Evolutionary conservation across 2,113 vertebrate genomes (phyloP).

Genomic region (Erinaceus europaeus): DNA sequence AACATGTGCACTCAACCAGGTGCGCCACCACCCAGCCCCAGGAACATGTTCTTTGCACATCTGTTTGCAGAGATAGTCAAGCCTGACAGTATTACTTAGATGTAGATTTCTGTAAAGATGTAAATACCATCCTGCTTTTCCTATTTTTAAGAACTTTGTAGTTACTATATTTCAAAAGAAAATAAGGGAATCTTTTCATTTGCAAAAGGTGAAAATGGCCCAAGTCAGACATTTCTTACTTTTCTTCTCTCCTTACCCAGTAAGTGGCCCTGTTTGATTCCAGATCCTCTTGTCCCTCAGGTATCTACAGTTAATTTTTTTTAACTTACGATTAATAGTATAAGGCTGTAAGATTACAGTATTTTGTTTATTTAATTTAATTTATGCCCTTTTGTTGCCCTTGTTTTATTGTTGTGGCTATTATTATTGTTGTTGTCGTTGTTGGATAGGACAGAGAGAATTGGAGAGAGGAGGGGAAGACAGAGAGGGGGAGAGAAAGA

Average conservation of each 20-base stretch:
- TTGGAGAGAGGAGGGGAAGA: too few relatives aligned
- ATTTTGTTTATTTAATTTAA: too few relatives aligned
- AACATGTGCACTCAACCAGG: not conserved
- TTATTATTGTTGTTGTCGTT: not conserved
- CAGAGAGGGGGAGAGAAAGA: too few relatives aligned
- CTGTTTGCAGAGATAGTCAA: not conserved
- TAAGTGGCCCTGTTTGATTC: not conserved
- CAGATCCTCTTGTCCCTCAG: not conserved
- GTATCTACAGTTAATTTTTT: not conserved
- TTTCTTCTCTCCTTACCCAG: not conserved
- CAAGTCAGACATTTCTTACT: not conserved
- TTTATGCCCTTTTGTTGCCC: too few relatives aligned
- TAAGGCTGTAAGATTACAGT: too few relatives aligned
- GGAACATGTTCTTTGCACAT: not conserved
- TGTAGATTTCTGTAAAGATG: not conserved
- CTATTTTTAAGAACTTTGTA: not conserved
- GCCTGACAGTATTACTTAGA: not conserved
- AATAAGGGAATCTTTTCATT: not conserved
- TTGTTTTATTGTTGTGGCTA: too few relatives aligned
- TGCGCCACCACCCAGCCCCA: not conserved
- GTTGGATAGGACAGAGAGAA: too few relatives aligned
- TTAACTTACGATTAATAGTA: too few relatives aligned
- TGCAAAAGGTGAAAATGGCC: not conserved
- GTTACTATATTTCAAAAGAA: constrained; percentile 4
- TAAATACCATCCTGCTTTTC: not conserved